Evolutionary conservation across 2,113 vertebrate species (phyloP).

Genomic region (Sylvietta virens): DNA sequence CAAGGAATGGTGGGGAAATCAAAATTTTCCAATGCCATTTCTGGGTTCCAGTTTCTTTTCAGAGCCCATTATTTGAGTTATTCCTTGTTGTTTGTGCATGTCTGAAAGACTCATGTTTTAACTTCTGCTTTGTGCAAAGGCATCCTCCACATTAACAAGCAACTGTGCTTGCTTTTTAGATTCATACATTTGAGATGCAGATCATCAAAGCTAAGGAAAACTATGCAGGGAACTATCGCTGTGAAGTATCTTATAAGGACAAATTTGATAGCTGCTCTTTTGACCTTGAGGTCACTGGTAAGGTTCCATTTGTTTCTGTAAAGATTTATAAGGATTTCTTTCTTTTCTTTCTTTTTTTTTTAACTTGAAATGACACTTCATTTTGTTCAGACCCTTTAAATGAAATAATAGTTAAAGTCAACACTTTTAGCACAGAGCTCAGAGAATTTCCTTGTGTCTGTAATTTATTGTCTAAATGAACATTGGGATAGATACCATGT

Average conservation of each 20-base stretch:
- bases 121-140: not conserved
- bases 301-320: not conserved
- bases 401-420: not conserved
- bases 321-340: not conserved
- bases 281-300: constrained; percentile 94
- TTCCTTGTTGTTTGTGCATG: not conserved
- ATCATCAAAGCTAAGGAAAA: constrained; percentile 99
- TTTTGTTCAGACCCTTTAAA: not conserved
- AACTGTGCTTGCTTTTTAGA: constrained; percentile 64
- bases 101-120: not conserved
- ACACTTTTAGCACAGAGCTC: not conserved
- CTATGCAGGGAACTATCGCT: constrained; percentile 94
- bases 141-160: not conserved
- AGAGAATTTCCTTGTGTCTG: not conserved
- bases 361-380: not conserved
- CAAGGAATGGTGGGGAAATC: not conserved
- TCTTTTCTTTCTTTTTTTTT: not conserved
- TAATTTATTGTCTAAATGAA: not conserved
- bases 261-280: constrained; percentile 97
- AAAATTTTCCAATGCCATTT: not conserved
- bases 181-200: constrained; percentile 98
- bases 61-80: not conserved
- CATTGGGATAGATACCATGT: not conserved
- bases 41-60: not conserved
- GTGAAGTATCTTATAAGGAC: constrained; percentile 94